phyloP scores from a whole-genome alignment of 2,797 vertebrate species.

The Arnoldichthys spilopterus region DNA sequence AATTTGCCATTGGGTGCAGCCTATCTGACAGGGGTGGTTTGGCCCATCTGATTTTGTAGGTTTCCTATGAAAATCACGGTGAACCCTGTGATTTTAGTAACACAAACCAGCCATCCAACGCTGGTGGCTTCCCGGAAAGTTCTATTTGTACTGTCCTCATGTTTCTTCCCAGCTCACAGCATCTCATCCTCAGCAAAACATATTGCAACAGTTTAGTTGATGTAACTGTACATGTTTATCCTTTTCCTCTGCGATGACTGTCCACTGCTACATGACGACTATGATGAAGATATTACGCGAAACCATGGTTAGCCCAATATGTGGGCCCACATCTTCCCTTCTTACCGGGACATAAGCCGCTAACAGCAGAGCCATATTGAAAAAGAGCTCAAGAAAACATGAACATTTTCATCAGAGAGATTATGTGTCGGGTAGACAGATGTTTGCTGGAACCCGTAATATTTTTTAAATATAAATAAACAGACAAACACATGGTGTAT shows the following conservation, averaged over 20 bases:
- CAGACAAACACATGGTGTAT: conserved; percentile 79
- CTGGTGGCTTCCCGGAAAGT: background rate
- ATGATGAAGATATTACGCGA: conserved; percentile 26
- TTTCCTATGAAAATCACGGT: background rate
- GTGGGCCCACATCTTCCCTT: conserved; percentile 53
- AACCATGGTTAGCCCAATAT: background rate
- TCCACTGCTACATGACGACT: background rate
- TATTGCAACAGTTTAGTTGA: conserved; percentile 36
- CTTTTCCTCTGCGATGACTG: background rate
- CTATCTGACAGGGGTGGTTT: too few relatives aligned
- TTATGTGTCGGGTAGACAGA: conserved; percentile 86
- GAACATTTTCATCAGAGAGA: conserved; percentile 87
- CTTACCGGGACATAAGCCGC: conserved; percentile 79
- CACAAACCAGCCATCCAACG: background rate
- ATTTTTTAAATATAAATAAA: conserved; percentile 79
- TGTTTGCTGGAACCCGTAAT: conserved; percentile 81
- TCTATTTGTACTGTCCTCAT: background rate
- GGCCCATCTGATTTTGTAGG: too few relatives aligned
- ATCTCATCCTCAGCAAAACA: conserved; percentile 30
- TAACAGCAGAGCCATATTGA: conserved; percentile 82
- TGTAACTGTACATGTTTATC: conserved; percentile 19
- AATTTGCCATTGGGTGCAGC: too few relatives aligned
- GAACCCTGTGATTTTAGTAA: background rate
- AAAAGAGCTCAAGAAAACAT: conserved; percentile 83
- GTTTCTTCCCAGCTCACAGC: conserved; percentile 13